Evolutionary conservation across 2,797 vertebrate genomes (phyloP).

Genomic region (Champsocephalus gunnari): DNA sequence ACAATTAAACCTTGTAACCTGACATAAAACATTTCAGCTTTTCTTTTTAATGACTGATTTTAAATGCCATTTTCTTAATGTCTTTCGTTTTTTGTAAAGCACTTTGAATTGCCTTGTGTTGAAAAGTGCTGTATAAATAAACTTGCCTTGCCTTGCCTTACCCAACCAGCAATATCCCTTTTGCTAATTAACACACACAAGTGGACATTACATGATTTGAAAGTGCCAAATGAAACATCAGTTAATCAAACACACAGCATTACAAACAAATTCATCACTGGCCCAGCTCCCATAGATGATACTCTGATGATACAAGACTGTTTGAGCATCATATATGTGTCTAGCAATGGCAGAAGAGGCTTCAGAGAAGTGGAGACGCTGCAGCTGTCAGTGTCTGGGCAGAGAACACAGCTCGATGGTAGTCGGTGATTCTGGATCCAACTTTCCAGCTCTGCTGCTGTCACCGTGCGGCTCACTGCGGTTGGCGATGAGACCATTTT

Average conservation of each 20-base stretch:
- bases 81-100: no score
- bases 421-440: constrained; percentile 33
- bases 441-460: constrained; percentile 44
- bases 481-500: constrained; percentile 76
- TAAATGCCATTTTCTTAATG: no score
- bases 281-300: neutral
- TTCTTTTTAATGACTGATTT: no score
- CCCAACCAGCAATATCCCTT: neutral
- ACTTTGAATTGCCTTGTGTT: no score
- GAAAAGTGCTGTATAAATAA: no score
- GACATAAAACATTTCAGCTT: neutral
- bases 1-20: no score
- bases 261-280: neutral
- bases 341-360: neutral
- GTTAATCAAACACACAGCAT: neutral
- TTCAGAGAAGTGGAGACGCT: neutral
- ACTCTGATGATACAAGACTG: neutral
- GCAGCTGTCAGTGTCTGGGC: constrained; percentile 1
- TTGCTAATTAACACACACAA: neutral
- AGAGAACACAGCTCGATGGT: constrained; percentile 13
- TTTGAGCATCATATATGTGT: neutral
- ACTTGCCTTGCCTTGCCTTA: no score
- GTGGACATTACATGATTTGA: neutral
- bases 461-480: constrained; percentile 19
- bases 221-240: constrained; percentile 13